A percentile compares a stretch with the other conserved stretches of the same genome.
Evolutionary conservation across 2,113 vertebrate species (phyloP).

Genomic region (Labeo rohita): DNA sequence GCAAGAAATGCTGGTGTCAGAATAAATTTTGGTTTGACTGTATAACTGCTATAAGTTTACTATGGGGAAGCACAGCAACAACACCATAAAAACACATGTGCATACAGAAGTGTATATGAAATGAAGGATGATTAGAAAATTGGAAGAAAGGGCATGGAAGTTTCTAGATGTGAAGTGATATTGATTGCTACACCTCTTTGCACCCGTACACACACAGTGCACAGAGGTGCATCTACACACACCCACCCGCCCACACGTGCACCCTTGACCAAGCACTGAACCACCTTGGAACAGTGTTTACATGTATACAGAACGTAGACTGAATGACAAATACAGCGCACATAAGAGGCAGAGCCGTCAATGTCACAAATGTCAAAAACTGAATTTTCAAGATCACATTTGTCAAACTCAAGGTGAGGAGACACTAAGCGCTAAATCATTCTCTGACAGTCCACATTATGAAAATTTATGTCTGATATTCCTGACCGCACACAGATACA

Average conservation of each 20-base stretch:
- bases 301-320: conserved; percentile 34
- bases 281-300: conserved; percentile 38
- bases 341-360: conserved; percentile 16
- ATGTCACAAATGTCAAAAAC: conserved; percentile 33
- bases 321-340: conserved; percentile 37
- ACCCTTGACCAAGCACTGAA: conserved; percentile 31
- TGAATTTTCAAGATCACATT: conserved; percentile 25
- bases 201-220: background rate
- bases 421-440: background rate
- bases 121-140: background rate
- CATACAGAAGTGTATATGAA: background rate
- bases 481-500: background rate
- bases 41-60: background rate
- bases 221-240: background rate
- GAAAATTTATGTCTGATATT: background rate
- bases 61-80: background rate
- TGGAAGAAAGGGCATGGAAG: background rate
- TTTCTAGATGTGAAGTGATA: background rate
- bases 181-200: background rate
- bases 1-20: too few relatives aligned
- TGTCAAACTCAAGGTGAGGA: conserved; percentile 34
- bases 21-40: too few relatives aligned
- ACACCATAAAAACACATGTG: background rate
- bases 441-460: background rate
- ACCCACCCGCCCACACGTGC: conserved; percentile 11